These are phyloP conservation scores for Mungos mungo DNA, from an alignment of 2,113 vertebrate genomes.

Conservation along the genomic window DNA sequence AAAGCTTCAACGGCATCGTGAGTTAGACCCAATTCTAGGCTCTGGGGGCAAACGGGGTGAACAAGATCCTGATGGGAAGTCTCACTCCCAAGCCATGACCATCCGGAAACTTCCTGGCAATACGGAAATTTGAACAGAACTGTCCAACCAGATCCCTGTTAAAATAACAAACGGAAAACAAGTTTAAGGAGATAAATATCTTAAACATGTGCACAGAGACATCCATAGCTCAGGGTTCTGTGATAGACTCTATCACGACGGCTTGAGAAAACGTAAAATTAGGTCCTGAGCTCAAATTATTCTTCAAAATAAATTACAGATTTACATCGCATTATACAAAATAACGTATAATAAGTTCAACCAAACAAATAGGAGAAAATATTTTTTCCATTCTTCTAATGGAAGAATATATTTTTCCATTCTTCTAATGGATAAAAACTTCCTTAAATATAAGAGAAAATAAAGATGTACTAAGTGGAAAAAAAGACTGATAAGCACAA, in stretches of 20 bases:
- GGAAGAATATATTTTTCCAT: background rate
- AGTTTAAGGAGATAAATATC: background rate
- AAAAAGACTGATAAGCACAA: background rate
- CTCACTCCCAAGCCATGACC: background rate
- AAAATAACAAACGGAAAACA: background rate
- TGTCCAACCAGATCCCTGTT: background rate
- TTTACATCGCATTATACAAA: background rate
- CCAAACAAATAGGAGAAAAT: background rate
- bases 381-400: background rate
- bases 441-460: background rate
- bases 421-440: background rate
- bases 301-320: background rate
- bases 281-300: background rate
- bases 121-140: background rate
- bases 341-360: background rate
- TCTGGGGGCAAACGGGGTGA: too few species aligned
- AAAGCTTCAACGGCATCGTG: background rate
- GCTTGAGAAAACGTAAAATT: background rate
- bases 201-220: background rate
- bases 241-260: background rate
- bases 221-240: background rate
- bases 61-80: background rate
- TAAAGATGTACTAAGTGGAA: background rate
- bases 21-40: background rate
- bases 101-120: background rate